phyloP scores from a whole-genome alignment of 2,888 invertebrate species.

The Archips crataeganus region DNA sequence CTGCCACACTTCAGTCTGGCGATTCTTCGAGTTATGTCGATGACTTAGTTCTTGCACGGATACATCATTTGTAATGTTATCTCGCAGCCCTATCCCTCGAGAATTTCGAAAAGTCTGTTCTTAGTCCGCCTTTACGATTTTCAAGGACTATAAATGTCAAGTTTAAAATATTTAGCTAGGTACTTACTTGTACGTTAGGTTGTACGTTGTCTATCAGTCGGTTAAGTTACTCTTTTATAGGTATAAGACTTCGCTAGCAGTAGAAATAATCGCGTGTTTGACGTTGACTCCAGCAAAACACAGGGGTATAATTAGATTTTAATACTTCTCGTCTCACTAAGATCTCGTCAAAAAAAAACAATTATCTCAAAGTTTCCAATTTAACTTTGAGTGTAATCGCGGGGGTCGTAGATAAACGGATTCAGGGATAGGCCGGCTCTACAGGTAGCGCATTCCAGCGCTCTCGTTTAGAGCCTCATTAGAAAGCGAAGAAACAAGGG shows the following conservation, averaged over 20 bases:
- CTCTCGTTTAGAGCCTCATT: conserved; percentile 50
- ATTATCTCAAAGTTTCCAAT: conserved; percentile 44
- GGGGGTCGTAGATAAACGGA: conserved; percentile 54
- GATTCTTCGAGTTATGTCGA: too few relatives aligned
- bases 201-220: too few relatives aligned
- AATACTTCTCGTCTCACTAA: conserved; percentile 33
- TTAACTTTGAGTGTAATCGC: conserved; percentile 47
- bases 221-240: too few relatives aligned
- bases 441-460: conserved; percentile 62
- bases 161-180: too few relatives aligned
- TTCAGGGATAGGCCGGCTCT: conserved; percentile 49
- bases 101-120: background rate
- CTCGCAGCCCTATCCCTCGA: too few relatives aligned
- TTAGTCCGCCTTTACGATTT: too few relatives aligned
- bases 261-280: background rate
- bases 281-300: background rate
- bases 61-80: too few relatives aligned
- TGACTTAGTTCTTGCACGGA: too few relatives aligned
- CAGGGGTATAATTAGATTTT: conserved; percentile 14
- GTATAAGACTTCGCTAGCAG: background rate
- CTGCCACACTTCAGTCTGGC: too few relatives aligned
- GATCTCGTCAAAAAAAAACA: conserved; percentile 46
- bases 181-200: too few relatives aligned
- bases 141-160: too few relatives aligned
- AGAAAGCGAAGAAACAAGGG: conserved; percentile 59